Base-by-base conservation (phyloP, 2,888 invertebrate genomes). In the Chesias legatella region DNA sequence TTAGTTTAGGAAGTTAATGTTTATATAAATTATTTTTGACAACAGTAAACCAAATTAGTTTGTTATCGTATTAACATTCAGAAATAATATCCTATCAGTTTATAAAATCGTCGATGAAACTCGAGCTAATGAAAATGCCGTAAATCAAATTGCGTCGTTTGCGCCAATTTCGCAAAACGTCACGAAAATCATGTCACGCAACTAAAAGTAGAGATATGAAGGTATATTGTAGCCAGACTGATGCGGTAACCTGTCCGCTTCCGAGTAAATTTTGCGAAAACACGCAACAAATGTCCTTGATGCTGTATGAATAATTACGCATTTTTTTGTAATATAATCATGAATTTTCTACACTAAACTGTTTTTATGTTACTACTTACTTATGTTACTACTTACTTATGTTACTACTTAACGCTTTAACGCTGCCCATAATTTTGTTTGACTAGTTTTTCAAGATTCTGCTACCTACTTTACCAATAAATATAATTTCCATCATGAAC, bases 71-170 rank as follows among this genome's bases (percentile, higher is more conserved):
- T 17, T 17, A 17, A 17, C 13, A 17, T 17, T 3, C 13, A 17
- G 5, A 17, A 36, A 30, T 11, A 21, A 28, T 7, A 11, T 9
- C 25, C 10, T 23, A 32, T 27, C 10, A 35, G 32, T 36, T 28
- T 25, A 23, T 27, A 9, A 24, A 36, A 42, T 27, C 9, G 24
- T 27, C 22, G 35, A 22, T 22, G 35, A 26, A 32, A 42, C 9
- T 23, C 30, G 17, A 33, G 29, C 22, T 25, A 56, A 52, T 52
- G 50, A 43, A 55, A 53, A 51, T 48, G 50, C 54, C 53, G 49
- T 69, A 56, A 55, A 63, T 71, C 67, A 70, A 61, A 55, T 48
- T 43, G 53, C 57, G 67, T 66, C 66, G 60, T 63, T 71, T 58
- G 24, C 41, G 59, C 63, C 56, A 59, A 48, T 61, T 60, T 48